Evolutionary conservation across 2,888 invertebrate genomes (phyloP).

Genomic region (Anthoptus insignis): DNA sequence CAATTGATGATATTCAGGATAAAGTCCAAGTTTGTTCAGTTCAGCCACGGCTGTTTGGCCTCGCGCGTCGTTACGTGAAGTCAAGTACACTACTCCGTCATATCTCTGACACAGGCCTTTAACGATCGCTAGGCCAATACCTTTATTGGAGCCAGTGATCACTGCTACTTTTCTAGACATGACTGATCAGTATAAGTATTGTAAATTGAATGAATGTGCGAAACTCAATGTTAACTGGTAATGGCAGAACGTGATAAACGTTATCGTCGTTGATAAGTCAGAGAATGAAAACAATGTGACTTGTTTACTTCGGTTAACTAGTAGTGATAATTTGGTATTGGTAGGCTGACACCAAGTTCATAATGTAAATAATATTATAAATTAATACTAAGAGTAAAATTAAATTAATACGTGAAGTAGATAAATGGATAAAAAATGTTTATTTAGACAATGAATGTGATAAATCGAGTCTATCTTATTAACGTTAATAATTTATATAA

Average conservation of each 20-base stretch:
- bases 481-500: not conserved
- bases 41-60: constrained; percentile 55
- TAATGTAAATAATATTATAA: too few relatives aligned
- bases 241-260: not conserved
- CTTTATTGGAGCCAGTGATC: constrained; percentile 89
- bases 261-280: not conserved
- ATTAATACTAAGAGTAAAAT: too few relatives aligned
- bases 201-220: not conserved
- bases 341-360: too few relatives aligned
- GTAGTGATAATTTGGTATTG: too few relatives aligned
- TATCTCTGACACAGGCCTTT: constrained; percentile 87
- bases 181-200: constrained; percentile 26
- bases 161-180: constrained; percentile 55
- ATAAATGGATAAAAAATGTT: too few relatives aligned
- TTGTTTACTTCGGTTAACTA: too few relatives aligned
- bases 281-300: not conserved
- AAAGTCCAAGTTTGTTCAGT: constrained; percentile 53
- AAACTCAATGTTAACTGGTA: not conserved
- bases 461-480: not conserved
- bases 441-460: not conserved
- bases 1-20: constrained; percentile 74
- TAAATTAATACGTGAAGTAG: too few relatives aligned
- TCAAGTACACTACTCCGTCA: constrained; percentile 89
- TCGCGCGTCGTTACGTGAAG: constrained; percentile 83
- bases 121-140: constrained; percentile 88